Conservation (phyloP, 2,888 invertebrate genomes). For the Petrolisthes manimaculis region DNA sequence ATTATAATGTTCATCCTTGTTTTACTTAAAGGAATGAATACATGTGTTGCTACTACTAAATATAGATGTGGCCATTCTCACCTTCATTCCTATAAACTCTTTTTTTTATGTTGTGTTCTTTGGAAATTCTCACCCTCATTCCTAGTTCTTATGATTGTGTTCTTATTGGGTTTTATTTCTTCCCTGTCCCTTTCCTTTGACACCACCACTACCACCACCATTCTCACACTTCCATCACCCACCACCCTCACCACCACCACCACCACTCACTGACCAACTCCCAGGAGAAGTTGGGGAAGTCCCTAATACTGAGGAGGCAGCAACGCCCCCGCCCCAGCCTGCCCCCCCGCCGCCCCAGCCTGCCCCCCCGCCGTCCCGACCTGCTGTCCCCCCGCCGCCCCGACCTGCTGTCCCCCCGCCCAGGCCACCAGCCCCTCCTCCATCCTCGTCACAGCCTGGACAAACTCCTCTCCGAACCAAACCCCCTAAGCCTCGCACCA, state of each 20-base stretch:
- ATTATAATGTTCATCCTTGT: too few species aligned
- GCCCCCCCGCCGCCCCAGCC: neutral
- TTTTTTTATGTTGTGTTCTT: too few species aligned
- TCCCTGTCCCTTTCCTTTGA: neutral
- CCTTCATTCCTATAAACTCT: too few species aligned
- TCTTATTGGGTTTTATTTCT: neutral
- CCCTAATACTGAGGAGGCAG: neutral
- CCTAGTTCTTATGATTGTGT: neutral
- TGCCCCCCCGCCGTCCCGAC: neutral
- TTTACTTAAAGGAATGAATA: too few species aligned
- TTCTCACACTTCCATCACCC: neutral
- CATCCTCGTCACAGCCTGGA: too few species aligned
- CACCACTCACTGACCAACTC: neutral
- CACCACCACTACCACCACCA: neutral
- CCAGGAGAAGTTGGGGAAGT: neutral
- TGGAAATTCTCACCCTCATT: too few species aligned
- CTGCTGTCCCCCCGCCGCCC: neutral
- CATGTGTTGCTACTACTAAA: too few species aligned
- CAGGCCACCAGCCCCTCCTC: neutral
- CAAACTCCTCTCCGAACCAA: neutral
- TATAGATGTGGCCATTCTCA: too few species aligned
- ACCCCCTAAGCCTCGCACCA: neutral
- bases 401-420: neutral
- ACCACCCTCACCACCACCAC: neutral
- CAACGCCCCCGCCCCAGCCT: neutral